Conservation (phyloP, 2,888 invertebrate species). For the Zonitis immaculata region DNA sequence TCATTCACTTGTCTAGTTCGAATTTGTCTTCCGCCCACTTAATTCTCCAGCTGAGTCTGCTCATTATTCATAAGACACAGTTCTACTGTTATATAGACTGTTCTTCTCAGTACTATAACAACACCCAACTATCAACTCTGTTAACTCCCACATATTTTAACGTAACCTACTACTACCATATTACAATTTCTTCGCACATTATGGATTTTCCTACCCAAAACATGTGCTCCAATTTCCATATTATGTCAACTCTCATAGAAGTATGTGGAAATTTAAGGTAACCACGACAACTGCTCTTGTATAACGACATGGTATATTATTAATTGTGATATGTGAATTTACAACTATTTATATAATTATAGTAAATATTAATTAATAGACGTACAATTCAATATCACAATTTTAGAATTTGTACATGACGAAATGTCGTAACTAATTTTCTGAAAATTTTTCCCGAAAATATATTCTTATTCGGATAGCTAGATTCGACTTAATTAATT, state of each 20-base stretch:
- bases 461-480: slow-evolving; percentile 11
- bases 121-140: background rate
- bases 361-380: too few species aligned
- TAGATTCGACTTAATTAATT: slow-evolving; percentile 21
- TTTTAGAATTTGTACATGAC: too few species aligned
- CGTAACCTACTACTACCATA: too few species aligned
- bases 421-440: too few species aligned
- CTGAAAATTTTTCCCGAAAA: too few species aligned
- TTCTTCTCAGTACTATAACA: slow-evolving; percentile 17
- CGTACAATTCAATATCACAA: too few species aligned
- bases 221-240: slow-evolving; percentile 21
- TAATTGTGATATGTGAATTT: slow-evolving; percentile 14
- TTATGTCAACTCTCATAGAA: slow-evolving; percentile 7
- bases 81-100: slow-evolving; percentile 31
- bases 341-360: too few species aligned
- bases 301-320: slow-evolving; percentile 6
- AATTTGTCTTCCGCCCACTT: slow-evolving; percentile 44
- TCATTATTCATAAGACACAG: slow-evolving; percentile 39
- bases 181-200: slow-evolving; percentile 14
- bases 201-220: slow-evolving; percentile 18
- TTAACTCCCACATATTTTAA: slow-evolving; percentile 3
- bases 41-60: slow-evolving; percentile 35
- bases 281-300: slow-evolving; percentile 3
- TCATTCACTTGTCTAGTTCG: slow-evolving; percentile 40
- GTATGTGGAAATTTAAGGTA: background rate